Conservation (phyloP, 2,888 invertebrate species). For the Patella ulyssiponensis region DNA sequence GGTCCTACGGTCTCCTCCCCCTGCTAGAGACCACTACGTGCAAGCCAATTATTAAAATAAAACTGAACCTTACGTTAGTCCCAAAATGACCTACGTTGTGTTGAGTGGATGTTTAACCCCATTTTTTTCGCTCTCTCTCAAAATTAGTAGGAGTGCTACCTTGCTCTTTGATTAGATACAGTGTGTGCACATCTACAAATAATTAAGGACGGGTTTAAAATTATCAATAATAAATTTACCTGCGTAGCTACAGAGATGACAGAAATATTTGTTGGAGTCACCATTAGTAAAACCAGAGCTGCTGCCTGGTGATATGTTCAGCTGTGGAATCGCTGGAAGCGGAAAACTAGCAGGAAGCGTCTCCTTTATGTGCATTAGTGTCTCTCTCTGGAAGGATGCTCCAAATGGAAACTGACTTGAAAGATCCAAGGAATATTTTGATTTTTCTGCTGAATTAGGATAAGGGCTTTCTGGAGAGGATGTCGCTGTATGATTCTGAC, state of each 20-base stretch:
- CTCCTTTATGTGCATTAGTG: conserved; percentile 2
- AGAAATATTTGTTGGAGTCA: conserved; percentile 66
- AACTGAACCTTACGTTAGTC: no score
- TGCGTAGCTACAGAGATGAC: conserved; percentile 75
- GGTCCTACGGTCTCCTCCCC: no score
- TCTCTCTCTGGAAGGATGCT: background rate
- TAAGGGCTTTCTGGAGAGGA: background rate
- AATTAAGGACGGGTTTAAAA: no score
- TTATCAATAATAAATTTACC: conserved; percentile 51
- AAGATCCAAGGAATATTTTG: background rate
- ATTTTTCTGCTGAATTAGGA: background rate
- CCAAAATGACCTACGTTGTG: no score
- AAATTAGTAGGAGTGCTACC: background rate
- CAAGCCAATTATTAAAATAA: no score
- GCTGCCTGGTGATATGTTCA: background rate
- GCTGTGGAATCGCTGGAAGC: conserved; percentile 18
- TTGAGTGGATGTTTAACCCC: no score
- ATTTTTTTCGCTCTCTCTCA: background rate
- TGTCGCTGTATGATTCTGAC: background rate
- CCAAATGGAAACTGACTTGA: background rate
- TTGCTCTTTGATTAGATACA: no score
- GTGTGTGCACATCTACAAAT: no score
- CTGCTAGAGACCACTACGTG: no score
- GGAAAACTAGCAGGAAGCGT: conserved; percentile 2
- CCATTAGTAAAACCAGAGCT: background rate